Conservation (phyloP, 2,888 invertebrate genomes). For the Zhengitettix transpicula region DNA sequence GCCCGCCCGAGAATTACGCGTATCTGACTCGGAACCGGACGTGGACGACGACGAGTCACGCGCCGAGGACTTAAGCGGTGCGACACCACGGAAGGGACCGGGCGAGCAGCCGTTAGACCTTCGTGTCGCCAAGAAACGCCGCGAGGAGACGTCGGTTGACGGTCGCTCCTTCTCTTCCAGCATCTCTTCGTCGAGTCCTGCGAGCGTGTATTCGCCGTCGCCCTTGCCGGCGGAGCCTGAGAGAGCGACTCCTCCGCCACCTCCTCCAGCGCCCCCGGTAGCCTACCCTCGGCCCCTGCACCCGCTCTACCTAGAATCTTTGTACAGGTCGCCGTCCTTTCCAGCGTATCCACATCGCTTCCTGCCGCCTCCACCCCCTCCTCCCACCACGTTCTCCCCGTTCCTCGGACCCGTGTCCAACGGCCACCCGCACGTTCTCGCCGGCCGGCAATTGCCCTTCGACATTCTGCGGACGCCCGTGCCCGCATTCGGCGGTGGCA, state of each 20-base stretch:
- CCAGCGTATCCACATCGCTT: slow-evolving; percentile 16
- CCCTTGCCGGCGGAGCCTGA: background rate
- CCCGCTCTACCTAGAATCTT: slow-evolving; percentile 55
- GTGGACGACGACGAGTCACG: slow-evolving; percentile 2
- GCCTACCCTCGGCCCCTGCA: slow-evolving; percentile 72
- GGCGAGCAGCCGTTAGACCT: slow-evolving; percentile 58
- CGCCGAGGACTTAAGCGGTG: background rate
- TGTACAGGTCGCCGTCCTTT: slow-evolving; percentile 37
- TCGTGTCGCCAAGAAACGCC: slow-evolving; percentile 41
- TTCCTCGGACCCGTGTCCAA: slow-evolving; percentile 50
- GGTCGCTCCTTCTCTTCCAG: background rate
- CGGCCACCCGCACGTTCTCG: slow-evolving; percentile 20
- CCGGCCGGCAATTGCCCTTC: slow-evolving; percentile 13
- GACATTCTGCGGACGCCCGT: slow-evolving; percentile 25
- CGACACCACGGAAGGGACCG: background rate
- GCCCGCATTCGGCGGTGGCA: slow-evolving; percentile 39
- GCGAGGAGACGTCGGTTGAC: slow-evolving; percentile 14
- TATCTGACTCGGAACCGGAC: slow-evolving; percentile 16
- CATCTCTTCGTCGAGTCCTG: background rate
- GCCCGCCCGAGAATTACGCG: background rate
- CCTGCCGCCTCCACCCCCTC: slow-evolving; percentile 35
- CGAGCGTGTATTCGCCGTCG: background rate
- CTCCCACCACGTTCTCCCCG: slow-evolving; percentile 34
- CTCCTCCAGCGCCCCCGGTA: slow-evolving; percentile 33
- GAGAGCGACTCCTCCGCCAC: background rate